phyloP scores from a whole-genome alignment of 2,888 invertebrate genomes.

The Harmothoe impar region DNA sequence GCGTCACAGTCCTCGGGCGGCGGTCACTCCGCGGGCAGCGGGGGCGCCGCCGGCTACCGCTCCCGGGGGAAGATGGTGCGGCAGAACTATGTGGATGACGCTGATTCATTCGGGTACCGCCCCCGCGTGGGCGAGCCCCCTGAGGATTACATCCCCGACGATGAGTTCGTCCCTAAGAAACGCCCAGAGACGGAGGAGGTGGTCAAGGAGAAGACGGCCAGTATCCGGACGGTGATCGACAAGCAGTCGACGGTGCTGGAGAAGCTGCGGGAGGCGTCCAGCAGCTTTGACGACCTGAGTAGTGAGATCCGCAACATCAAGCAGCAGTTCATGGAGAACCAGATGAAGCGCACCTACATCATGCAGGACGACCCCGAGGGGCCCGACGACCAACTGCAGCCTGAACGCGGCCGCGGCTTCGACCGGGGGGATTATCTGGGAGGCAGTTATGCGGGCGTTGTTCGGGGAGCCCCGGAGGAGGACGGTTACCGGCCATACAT shows the following conservation, averaged over 20 bases:
- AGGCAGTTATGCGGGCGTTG: neutral
- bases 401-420: neutral
- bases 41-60: neutral
- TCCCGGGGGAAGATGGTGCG: constrained; percentile 53
- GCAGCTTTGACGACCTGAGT: constrained; percentile 68
- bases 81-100: constrained; percentile 41
- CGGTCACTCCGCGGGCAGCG: neutral
- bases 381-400: neutral
- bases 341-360: constrained; percentile 61
- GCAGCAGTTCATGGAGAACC: constrained; percentile 67
- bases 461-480: neutral
- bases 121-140: neutral
- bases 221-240: constrained; percentile 67
- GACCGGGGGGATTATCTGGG: neutral
- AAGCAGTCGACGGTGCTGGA: constrained; percentile 67
- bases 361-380: constrained; percentile 54
- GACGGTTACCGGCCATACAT: constrained; percentile 57
- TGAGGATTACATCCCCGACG: constrained; percentile 58
- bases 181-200: constrained; percentile 68
- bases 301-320: constrained; percentile 68
- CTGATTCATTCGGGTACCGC: constrained; percentile 4
- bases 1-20: neutral
- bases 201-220: constrained; percentile 66
- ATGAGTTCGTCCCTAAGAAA: constrained; percentile 64
- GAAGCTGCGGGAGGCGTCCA: constrained; percentile 66